Percentiles rank a stretch among this genome's conserved stretches.
Conservation (phyloP, 2,797 vertebrate species). For the Eptatretus atami region DNA sequence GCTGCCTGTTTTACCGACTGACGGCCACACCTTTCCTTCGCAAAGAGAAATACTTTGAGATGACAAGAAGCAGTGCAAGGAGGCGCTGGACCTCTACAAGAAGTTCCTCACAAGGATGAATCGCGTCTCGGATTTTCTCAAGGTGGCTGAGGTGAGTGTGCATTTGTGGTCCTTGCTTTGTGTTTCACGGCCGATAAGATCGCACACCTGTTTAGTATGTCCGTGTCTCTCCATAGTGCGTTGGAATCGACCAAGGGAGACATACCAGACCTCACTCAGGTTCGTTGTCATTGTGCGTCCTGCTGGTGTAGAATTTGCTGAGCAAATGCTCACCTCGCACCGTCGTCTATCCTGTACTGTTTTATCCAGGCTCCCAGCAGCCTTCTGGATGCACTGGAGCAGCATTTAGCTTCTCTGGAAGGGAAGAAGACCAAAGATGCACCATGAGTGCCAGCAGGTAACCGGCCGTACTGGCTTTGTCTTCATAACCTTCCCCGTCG, state of each 20-base stretch:
- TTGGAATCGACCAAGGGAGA: slow-evolving; percentile 81
- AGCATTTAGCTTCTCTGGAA: slow-evolving; percentile 72
- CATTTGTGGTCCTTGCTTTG: too few species aligned
- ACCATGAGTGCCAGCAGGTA: slow-evolving; percentile 44
- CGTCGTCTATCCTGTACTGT: too few species aligned
- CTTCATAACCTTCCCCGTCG: not conserved
- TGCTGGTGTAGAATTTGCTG: not conserved
- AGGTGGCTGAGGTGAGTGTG: slow-evolving; percentile 54
- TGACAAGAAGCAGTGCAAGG: slow-evolving; percentile 81
- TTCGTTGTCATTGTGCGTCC: slow-evolving; percentile 35
- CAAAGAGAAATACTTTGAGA: slow-evolving; percentile 72
- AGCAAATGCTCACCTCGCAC: not conserved
- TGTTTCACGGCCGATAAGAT: too few species aligned
- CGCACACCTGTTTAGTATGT: slow-evolving; percentile 10
- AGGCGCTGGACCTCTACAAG: slow-evolving; percentile 78
- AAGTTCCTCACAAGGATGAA: slow-evolving; percentile 66
- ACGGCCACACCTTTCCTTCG: slow-evolving; percentile 4
- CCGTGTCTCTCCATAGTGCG: slow-evolving; percentile 57
- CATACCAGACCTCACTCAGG: slow-evolving; percentile 86
- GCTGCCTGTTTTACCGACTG: slow-evolving; percentile 8
- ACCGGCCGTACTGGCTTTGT: slow-evolving; percentile 8
- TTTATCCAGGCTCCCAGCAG: slow-evolving; percentile 41
- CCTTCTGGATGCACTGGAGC: slow-evolving; percentile 64
- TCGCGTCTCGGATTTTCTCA: slow-evolving; percentile 58
- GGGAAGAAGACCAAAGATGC: slow-evolving; percentile 58